Percentiles rank a stretch among this genome's conserved stretches.
Conservation (phyloP, 2,113 vertebrate genomes). For the Saiga tatarica region DNA sequence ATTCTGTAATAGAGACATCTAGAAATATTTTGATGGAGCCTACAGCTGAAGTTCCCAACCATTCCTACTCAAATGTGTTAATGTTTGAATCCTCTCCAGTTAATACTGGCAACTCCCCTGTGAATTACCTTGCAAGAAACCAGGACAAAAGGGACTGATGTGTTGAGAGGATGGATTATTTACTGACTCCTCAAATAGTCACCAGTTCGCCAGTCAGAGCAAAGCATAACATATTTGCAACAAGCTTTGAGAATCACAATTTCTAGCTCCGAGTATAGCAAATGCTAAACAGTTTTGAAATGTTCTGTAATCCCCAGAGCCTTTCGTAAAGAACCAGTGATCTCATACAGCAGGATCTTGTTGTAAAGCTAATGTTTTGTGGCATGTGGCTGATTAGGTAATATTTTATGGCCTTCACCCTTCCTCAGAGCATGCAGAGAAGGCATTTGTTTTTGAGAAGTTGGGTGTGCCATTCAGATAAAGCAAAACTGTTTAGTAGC, state of each 20-base stretch:
- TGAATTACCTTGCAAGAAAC: conserved; percentile 73
- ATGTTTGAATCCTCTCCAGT: neutral
- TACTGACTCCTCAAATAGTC: neutral
- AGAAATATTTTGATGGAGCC: conserved; percentile 13
- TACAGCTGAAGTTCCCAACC: neutral
- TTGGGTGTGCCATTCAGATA: neutral
- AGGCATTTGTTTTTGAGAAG: neutral
- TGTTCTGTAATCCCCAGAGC: neutral
- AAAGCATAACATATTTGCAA: neutral
- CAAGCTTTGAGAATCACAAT: neutral
- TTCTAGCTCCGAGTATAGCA: neutral
- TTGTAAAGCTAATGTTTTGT: neutral
- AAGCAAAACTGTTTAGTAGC: neutral
- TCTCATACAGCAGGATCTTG: neutral
- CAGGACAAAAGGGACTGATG: conserved; percentile 84
- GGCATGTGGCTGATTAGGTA: neutral
- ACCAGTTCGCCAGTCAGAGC: neutral
- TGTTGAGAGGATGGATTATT: neutral
- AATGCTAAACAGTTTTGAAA: neutral
- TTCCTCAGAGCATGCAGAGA: neutral
- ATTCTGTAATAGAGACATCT: conserved; percentile 74
- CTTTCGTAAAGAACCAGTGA: neutral
- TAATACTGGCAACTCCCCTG: conserved; percentile 67
- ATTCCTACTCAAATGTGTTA: neutral
- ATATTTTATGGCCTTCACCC: neutral